Base-by-base conservation (phyloP, 2,888 invertebrate genomes). In the Argyra leucocephala region DNA sequence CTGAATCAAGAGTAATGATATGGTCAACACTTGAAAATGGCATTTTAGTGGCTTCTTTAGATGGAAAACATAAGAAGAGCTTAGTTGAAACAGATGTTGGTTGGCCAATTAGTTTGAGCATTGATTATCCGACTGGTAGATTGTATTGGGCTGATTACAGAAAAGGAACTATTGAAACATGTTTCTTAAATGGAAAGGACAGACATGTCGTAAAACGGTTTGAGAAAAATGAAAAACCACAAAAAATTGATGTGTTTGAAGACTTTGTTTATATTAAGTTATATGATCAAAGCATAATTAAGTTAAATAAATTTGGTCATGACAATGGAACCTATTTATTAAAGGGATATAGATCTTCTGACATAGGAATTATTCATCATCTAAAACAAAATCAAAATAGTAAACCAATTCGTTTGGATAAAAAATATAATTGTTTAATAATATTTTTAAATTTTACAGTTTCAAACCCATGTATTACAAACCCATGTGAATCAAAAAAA, bases 121-220 rank as follows among this genome's bases (percentile, higher is more conserved):
- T 93, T 65, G 90, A 90, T 78, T 84, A 86, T 75, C 85, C 89
- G 0, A 87, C 88, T 0, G 81, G 82, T n/a, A 81, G 93, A 7
- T 77, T 94, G 4, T 93, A 93, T 82, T 91, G 91, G 89, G 85
- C 89, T 15, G 94, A 94, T 81, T 85, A 86, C n/a, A 90, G 91
- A 77, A 84, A 85, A 70, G 84, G 84, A 71, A 84, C 86, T 22
- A 83, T 93, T 66, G 89, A 90, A 78, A 86, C 86, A 59, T 83
- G 86, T 63, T 81, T 82, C 21, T 78, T 88, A 22, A 87, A 89
- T 75, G 92, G 92, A 67, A 81, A 82, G 64, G 87, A 86, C 72
- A 82, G 90, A 58, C 82, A 83, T 66, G 75, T 85, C 3, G 83
- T 88, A 1, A 81, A 82, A 64, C 78, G 81, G 59, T 87, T 88